Evolutionary conservation across 2,888 invertebrate species (phyloP).

Genomic region (Leucophora obtusa): DNA sequence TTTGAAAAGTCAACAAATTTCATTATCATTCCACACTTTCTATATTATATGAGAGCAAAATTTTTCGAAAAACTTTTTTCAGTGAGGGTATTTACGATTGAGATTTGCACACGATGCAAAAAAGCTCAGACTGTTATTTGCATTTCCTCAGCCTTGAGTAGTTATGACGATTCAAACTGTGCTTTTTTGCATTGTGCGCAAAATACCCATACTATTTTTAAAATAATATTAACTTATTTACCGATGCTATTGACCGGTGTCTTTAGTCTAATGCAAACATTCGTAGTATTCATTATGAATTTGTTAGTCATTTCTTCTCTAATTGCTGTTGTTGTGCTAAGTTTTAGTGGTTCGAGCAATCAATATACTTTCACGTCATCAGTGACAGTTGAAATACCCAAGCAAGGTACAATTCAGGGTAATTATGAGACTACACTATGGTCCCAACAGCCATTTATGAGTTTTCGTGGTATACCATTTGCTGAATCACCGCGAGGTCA

Average conservation of each 20-base stretch:
- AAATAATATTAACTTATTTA: not conserved
- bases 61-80: too few species aligned
- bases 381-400: constrained; percentile 66
- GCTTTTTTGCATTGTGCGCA: too few species aligned
- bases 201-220: not conserved
- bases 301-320: constrained; percentile 14
- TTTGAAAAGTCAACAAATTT: too few species aligned
- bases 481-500: constrained; percentile 74
- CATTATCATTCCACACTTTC: too few species aligned
- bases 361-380: constrained; percentile 8
- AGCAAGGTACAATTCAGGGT: constrained; percentile 73
- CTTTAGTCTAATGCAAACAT: constrained; percentile 35
- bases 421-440: constrained; percentile 71
- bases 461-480: constrained; percentile 76
- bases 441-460: constrained; percentile 73
- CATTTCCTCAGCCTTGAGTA: too few species aligned
- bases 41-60: not conserved
- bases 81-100: too few species aligned
- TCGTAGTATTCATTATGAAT: constrained; percentile 30
- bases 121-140: too few species aligned
- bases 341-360: constrained; percentile 8
- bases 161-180: too few species aligned
- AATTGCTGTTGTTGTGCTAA: constrained; percentile 1
- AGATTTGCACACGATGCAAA: too few species aligned
- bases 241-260: not conserved